These are phyloP conservation scores for Gryllus bimaculatus DNA, from an alignment of 1,140 invertebrate genomes.

Conservation along the genomic window DNA sequence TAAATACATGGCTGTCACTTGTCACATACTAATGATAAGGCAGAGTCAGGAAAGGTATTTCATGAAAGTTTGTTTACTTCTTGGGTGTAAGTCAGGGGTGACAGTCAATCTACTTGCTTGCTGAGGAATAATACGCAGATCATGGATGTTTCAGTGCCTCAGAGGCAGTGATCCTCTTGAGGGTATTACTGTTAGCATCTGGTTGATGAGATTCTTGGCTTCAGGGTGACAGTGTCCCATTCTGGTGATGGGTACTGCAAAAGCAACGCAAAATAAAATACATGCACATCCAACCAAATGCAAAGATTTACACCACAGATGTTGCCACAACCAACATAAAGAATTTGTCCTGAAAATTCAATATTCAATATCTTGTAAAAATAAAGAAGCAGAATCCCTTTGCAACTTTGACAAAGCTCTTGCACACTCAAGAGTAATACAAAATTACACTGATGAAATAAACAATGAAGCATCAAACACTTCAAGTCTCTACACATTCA, in stretches of 20 bases:
- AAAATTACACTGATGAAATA: no score
- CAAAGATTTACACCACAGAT: no score
- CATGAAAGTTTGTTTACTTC: not conserved
- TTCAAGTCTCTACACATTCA: no score
- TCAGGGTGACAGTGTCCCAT: conserved; percentile 99
- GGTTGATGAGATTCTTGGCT: conserved; percentile 98
- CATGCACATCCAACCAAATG: not conserved
- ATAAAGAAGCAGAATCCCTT: no score
- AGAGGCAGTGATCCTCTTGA: conserved; percentile 93
- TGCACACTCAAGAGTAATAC: no score
- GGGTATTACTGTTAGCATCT: conserved; percentile 98
- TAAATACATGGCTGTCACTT: not conserved
- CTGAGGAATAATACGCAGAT: conserved; percentile 73
- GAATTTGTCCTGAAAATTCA: no score
- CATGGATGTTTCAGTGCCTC: conserved; percentile 99
- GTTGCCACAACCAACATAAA: no score
- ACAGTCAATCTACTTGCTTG: not conserved
- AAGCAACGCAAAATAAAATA: not conserved
- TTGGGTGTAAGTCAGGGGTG: not conserved
- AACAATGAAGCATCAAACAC: no score
- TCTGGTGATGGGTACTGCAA: conserved; percentile 95
- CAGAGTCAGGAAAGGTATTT: not conserved
- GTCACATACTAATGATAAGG: not conserved
- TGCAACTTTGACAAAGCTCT: no score
- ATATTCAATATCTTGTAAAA: no score